These are phyloP conservation scores for Geophilus truncorum DNA, from an alignment of 2,888 invertebrate genomes.

Conservation along the genomic window DNA sequence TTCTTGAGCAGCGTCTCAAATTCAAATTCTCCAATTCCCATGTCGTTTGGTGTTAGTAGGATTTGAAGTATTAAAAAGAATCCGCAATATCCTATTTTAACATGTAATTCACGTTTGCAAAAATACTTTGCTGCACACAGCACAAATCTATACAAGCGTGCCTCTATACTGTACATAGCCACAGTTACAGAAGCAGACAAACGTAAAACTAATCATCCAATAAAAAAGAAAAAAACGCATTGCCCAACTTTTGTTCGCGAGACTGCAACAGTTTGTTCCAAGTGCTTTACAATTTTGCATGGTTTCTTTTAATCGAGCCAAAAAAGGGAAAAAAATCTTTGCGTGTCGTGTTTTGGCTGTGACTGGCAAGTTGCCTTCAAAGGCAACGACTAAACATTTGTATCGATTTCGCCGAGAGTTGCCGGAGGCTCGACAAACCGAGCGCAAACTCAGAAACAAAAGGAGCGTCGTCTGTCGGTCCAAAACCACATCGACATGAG, in stretches of 20 bases:
- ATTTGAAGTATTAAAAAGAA: no score
- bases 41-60: no score
- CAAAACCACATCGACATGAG: not conserved
- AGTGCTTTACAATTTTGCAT: not conserved
- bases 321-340: not conserved
- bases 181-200: not conserved
- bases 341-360: slow-evolving; percentile 6
- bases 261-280: not conserved
- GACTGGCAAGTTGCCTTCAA: slow-evolving; percentile 18
- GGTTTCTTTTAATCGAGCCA: not conserved
- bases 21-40: no score
- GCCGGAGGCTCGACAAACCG: slow-evolving; percentile 17
- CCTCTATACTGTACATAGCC: no score
- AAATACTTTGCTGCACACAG: no score
- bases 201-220: not conserved
- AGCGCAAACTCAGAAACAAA: slow-evolving; percentile 27
- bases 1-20: no score
- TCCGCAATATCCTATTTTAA: no score
- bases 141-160: no score
- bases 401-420: slow-evolving; percentile 9
- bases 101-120: no score
- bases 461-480: slow-evolving; percentile 21
- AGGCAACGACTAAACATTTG: not conserved
- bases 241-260: not conserved
- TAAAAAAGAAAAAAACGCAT: not conserved